Conservation (phyloP, 2,797 vertebrate genomes). For the Sphaeramia orbicularis region DNA sequence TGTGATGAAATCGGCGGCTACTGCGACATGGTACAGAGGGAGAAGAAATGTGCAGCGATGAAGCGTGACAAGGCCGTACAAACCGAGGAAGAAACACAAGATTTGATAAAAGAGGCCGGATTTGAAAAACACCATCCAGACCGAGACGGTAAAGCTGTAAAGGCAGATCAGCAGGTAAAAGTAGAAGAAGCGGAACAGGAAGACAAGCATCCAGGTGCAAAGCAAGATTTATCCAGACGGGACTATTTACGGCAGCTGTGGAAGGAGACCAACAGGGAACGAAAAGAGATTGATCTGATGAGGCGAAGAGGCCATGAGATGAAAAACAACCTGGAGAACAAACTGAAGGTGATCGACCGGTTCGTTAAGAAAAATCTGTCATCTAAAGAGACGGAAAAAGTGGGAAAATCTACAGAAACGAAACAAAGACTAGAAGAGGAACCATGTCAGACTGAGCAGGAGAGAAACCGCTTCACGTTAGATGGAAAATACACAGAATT, state of each 20-base stretch:
- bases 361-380: slow-evolving; percentile 49
- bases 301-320: slow-evolving; percentile 57
- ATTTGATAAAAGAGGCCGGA: background rate
- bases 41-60: background rate
- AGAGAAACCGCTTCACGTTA: slow-evolving; percentile 18
- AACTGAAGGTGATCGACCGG: slow-evolving; percentile 45
- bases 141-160: background rate
- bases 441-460: slow-evolving; percentile 9
- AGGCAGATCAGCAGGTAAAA: background rate
- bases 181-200: background rate
- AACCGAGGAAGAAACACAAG: slow-evolving; percentile 9
- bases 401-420: slow-evolving; percentile 27
- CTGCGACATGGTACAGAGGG: background rate
- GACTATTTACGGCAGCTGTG: slow-evolving; percentile 54
- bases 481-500: slow-evolving; percentile 61
- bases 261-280: slow-evolving; percentile 60
- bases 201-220: background rate
- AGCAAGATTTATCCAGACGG: slow-evolving; percentile 15
- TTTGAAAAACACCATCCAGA: background rate
- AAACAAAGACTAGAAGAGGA: background rate
- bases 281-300: slow-evolving; percentile 64
- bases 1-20: background rate
- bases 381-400: slow-evolving; percentile 49
- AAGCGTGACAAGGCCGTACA: slow-evolving; percentile 32
- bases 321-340: slow-evolving; percentile 61